phyloP scores from a whole-genome alignment of 2,113 vertebrate genomes.

The Carassius gibelio region DNA sequence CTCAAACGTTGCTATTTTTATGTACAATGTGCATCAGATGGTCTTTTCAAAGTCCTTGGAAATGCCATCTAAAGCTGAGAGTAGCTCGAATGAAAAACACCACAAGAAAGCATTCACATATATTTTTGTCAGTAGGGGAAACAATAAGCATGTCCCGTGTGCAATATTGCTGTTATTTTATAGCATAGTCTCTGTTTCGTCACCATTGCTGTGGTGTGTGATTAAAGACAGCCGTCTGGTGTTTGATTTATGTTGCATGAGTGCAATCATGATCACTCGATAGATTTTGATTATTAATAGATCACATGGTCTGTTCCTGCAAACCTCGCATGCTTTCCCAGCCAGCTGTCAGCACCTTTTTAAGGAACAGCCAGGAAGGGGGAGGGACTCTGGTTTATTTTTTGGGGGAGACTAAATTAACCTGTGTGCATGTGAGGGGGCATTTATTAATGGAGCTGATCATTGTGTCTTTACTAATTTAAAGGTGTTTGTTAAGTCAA shows the following conservation, averaged over 20 bases:
- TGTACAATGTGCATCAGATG: neutral
- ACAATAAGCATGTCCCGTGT: neutral
- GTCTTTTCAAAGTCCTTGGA: neutral
- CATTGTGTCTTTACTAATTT: constrained; percentile 1
- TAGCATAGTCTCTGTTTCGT: neutral
- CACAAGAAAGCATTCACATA: too few relatives aligned
- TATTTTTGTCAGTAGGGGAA: too few relatives aligned
- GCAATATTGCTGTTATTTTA: neutral
- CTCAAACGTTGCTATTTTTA: neutral
- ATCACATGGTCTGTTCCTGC: neutral
- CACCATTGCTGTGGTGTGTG: neutral
- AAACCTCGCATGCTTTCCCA: constrained; percentile 24
- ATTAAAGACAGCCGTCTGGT: constrained; percentile 21
- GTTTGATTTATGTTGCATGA: constrained; percentile 51
- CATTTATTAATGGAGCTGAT: neutral
- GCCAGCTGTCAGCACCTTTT: constrained; percentile 58
- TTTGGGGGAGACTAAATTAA: constrained; percentile 27
- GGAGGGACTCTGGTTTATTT: constrained; percentile 27
- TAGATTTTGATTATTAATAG: constrained; percentile 52
- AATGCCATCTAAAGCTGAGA: neutral
- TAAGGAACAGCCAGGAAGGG: constrained; percentile 53
- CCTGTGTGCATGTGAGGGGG: constrained; percentile 33
- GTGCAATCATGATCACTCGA: constrained; percentile 22
- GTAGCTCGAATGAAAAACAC: neutral
- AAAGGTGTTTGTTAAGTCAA: neutral